These are phyloP conservation scores for Microtus oregoni DNA, from an alignment of 2,113 vertebrate genomes.

Conservation along the genomic window DNA sequence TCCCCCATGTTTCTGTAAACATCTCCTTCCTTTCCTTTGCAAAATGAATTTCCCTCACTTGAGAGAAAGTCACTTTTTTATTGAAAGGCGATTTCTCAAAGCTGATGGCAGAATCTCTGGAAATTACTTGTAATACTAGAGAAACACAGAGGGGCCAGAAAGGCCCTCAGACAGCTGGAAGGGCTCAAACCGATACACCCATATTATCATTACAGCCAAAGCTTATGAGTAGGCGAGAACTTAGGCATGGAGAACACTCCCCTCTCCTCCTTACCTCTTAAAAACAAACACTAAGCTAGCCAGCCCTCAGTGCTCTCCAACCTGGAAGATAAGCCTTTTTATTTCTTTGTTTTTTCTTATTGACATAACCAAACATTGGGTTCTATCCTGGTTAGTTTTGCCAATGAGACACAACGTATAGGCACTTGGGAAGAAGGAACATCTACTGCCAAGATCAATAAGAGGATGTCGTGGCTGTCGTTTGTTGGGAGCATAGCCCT, in stretches of 20 bases:
- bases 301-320: not conserved
- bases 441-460: not conserved
- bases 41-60: slow-evolving; percentile 9
- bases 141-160: not conserved
- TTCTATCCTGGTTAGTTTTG: not conserved
- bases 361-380: not conserved
- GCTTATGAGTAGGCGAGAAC: not conserved
- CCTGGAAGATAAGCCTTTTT: not conserved
- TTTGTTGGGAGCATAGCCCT: not conserved
- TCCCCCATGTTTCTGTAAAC: slow-evolving; percentile 4
- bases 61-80: not conserved
- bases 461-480: not conserved
- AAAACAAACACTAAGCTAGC: not conserved
- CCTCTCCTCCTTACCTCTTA: not conserved
- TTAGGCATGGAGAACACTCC: not conserved
- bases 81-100: not conserved
- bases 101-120: not conserved
- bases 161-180: not conserved
- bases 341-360: not conserved
- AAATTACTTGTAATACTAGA: not conserved
- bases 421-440: not conserved
- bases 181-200: not conserved
- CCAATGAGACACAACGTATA: not conserved
- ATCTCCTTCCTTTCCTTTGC: not conserved
- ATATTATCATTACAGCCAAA: not conserved